Evolutionary conservation across 35 echinoderm and acorn worm species (phyloP).

Genomic region (Antedon bifida): DNA sequence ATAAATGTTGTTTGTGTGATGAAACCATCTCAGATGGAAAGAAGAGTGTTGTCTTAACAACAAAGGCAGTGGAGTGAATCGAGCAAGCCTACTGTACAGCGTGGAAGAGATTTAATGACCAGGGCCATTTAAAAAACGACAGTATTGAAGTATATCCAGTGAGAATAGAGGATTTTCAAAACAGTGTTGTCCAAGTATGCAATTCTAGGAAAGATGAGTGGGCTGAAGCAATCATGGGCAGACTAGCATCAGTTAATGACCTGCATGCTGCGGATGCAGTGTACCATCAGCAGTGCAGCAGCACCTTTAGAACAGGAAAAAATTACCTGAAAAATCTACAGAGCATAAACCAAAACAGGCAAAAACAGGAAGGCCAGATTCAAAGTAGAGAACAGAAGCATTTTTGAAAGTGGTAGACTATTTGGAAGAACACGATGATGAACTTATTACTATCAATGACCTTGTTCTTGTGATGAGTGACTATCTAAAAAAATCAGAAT

Average conservation of each 20-base stretch:
- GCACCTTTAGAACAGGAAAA: not conserved
- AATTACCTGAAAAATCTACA: not conserved
- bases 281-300: not conserved
- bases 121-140: too few relatives aligned
- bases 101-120: too few relatives aligned
- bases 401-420: constrained; percentile 5
- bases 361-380: not conserved
- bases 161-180: constrained; percentile 2
- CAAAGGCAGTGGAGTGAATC: too few relatives aligned
- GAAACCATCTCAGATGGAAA: too few relatives aligned
- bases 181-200: not conserved
- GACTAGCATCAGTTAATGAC: not conserved
- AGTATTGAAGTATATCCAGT: constrained; percentile 5
- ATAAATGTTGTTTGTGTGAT: too few relatives aligned
- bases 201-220: constrained; percentile 10
- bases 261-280: constrained; percentile 21
- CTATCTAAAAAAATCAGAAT: not conserved
- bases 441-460: constrained; percentile 15
- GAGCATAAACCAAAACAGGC: not conserved
- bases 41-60: too few relatives aligned
- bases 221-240: not conserved
- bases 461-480: not conserved
- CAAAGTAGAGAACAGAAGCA: constrained; percentile 1
- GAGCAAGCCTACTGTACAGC: too few relatives aligned
- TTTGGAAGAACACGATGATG: constrained; percentile 15